Evolutionary conservation across 1,140 invertebrate genomes (phyloP), one percentile per base, ranked within the genome.

Genomic region (Myzus persicae): DNA sequence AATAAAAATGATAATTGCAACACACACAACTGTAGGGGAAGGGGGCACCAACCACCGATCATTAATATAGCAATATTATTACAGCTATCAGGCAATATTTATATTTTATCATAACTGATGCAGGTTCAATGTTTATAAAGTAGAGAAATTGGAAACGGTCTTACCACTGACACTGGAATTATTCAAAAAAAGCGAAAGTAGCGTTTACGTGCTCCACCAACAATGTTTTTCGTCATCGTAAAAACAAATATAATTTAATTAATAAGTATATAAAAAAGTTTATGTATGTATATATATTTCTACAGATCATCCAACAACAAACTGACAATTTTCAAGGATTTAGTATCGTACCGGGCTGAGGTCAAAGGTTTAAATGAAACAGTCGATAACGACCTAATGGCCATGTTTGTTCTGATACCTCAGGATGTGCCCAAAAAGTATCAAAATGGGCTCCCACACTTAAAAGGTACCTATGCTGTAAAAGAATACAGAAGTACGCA

Each of bases 91-190:
- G 5, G 31, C 1, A 5, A 20, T 76, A n/a, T 76, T 76, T 76
- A 36, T 76, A n/a, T n/a, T 18, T 67, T 76, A n/a, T n/a, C 11
- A 67, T 76, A 76, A 76, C 59, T 76, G 31, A 38, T 40, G 14
- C 36, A 90, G 93, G 67, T 48, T 46, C 44, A 89, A 93, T 14
- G 88, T 89, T n/a, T 87, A 84, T 48, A 67, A 67, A 76, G 87
- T 93, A 38, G 67, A 93, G 94, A 95, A 94, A 84, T 31, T 59
- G 8, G 59, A 76, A n/a, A 31, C 40, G 31, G 11, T n/a, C 31
- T 22, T 91, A 9, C 59, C 90, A 9, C 14, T 91, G 7, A 46
- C 51, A 7, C 18, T 91, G 22, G 40, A 91, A 18, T 76, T 91
- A 20, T 76, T 67, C 90, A 40, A 76, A 9, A 91, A 44, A 42